Base-by-base conservation (phyloP, 2,113 vertebrate species). In the Acrocephalus arundinaceus region DNA sequence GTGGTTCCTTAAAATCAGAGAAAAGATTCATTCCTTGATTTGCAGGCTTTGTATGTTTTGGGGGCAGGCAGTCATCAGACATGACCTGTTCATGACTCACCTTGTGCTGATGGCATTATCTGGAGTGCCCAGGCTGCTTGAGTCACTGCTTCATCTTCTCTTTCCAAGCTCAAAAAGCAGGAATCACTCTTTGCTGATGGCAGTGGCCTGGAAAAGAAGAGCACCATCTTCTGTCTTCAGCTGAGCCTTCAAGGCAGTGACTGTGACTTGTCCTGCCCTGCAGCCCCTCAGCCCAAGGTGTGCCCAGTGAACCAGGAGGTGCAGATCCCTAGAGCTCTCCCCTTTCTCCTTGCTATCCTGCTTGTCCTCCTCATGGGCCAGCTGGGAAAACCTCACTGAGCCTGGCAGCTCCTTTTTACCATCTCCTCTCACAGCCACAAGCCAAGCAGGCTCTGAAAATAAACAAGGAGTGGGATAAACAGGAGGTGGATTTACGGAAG, bases 401-500 rank as follows among this genome's bases (percentile, higher is more conserved):
- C 24, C 57, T 93, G 71, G 58, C 58, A 82, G 78, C 43, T 93
- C 66, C 70, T 90, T 94, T 94, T 87, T 84, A 90, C 58, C 24
- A 59, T 71, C 52, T 73, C 27, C 76, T 86, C 27, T 67, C 39
- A 24, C 30, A 72, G 65, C 48, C 66, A 57, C 19, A 35, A 75
- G 57, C 48, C 54, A 30, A 65, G 57, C 28, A 75, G 73, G 25
- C 81, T 94, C 95, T 49, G 13, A 96, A 95, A 97, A 96, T 97
- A 97, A 84, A 78, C 30, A 52, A 76, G 67, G 84, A 92, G 91
- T 94, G 93, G 93, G 95, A 92, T 91, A 95, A 94, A 87, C 76
- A 94, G 95, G 88, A 96, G 93, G 37, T 91, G 87, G 87, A n/a
- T 22, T 95, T 94, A 91, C 94, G 93, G 96, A 97, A 97, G 89